Evolutionary conservation across 2,797 vertebrate genomes (phyloP).

Genomic region (Austrolebias charrua): DNA sequence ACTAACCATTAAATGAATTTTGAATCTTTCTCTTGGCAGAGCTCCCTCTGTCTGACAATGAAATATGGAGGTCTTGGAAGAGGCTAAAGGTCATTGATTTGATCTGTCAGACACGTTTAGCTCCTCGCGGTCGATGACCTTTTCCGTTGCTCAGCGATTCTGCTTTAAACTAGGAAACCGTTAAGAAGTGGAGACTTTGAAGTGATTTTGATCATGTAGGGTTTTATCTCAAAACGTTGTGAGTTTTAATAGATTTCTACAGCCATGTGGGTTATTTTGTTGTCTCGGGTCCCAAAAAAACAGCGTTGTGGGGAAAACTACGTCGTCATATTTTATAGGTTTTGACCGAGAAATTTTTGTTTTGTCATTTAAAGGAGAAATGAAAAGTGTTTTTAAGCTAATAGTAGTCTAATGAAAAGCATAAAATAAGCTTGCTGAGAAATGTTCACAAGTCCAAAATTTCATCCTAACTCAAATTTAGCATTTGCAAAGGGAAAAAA

Average conservation of each 20-base stretch:
- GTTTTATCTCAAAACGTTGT: conserved; percentile 32
- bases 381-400: no score
- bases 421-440: no score
- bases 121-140: conserved; percentile 34
- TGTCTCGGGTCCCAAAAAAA: conserved; percentile 27
- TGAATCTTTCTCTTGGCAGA: not conserved
- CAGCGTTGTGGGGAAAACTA: conserved; percentile 36
- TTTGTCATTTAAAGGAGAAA: no score
- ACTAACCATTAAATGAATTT: conserved; percentile 7
- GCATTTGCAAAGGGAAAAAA: no score
- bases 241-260: conserved; percentile 54
- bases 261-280: conserved; percentile 30
- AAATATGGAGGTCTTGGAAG: conserved; percentile 20
- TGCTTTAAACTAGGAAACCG: conserved; percentile 28
- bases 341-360: no score
- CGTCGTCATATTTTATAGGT: conserved; percentile 37
- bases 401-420: no score
- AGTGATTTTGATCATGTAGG: conserved; percentile 34
- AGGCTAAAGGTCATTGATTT: conserved; percentile 43
- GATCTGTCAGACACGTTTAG: conserved; percentile 46
- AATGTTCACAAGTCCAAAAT: no score
- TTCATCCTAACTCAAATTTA: no score
- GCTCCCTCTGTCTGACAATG: conserved; percentile 1
- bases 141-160: conserved; percentile 22
- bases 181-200: conserved; percentile 31